Percentiles rank a stretch among this genome's conserved stretches.
Conservation (phyloP, 2,888 invertebrate genomes). For the Plebejus argus region DNA sequence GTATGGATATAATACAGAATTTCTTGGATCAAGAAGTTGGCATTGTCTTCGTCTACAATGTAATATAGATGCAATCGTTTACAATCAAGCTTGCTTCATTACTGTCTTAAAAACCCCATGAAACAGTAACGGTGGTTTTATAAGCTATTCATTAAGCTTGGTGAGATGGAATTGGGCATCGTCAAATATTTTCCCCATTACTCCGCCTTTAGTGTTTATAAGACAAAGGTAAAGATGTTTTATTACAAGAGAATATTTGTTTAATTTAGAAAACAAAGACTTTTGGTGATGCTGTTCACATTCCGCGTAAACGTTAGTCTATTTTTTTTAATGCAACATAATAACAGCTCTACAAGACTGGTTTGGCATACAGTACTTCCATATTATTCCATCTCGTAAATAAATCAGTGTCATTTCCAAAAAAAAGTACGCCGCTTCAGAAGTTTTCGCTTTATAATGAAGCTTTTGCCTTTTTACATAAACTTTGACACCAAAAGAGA, state of each 20-base stretch:
- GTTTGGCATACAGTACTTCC: too few relatives aligned
- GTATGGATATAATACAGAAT: neutral
- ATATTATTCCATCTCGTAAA: too few relatives aligned
- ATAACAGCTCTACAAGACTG: too few relatives aligned
- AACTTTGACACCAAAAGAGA: too few relatives aligned
- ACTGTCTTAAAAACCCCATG: slow-evolving; percentile 29
- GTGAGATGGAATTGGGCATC: slow-evolving; percentile 26
- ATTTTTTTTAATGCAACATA: too few relatives aligned
- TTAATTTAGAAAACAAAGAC: slow-evolving; percentile 22
- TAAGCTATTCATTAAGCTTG: slow-evolving; percentile 42
- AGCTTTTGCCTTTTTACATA: too few relatives aligned
- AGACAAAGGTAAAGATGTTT: slow-evolving; percentile 12
- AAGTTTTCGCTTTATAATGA: too few relatives aligned
- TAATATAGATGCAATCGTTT: neutral
- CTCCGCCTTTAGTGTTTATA: neutral
- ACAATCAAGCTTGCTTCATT: neutral
- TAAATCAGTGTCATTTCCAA: too few relatives aligned
- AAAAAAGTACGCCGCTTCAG: too few relatives aligned
- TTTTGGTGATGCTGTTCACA: neutral
- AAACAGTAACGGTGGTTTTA: slow-evolving; percentile 53
- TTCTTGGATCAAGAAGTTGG: neutral
- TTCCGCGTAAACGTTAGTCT: too few relatives aligned
- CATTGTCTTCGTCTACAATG: neutral
- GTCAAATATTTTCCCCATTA: slow-evolving; percentile 26
- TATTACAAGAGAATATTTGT: slow-evolving; percentile 14